Evolutionary conservation across 1,140 invertebrate species (phyloP).

Genomic region (Lordiphosa stackelbergi): DNA sequence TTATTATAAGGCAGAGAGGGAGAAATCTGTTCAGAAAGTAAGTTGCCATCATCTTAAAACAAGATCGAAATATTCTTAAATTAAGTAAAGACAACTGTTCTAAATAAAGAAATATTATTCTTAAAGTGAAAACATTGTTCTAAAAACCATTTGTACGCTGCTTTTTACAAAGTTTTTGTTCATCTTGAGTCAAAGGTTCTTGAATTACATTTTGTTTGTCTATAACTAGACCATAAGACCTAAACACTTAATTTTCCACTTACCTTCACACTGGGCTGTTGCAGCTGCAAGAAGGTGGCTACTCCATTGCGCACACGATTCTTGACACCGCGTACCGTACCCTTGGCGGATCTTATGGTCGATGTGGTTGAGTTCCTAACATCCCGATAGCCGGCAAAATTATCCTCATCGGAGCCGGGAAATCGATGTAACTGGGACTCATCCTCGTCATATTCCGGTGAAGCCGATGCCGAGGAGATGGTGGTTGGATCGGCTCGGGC

Average conservation of each 20-base stretch:
- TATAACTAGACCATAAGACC: too few relatives aligned
- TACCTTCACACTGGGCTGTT: conserved; percentile 84
- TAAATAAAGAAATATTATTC: too few relatives aligned
- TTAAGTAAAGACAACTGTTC: too few relatives aligned
- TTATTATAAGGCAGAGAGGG: too few relatives aligned
- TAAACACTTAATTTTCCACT: conserved; percentile 36
- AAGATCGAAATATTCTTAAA: too few relatives aligned
- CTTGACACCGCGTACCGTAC: conserved; percentile 94
- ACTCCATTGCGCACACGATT: conserved; percentile 96
- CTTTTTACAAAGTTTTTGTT: too few relatives aligned
- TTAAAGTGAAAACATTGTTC: too few relatives aligned
- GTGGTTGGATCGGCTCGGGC: conserved; percentile 73
- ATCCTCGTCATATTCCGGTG: conserved; percentile 17
- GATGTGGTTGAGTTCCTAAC: conserved; percentile 80
- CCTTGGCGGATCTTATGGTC: conserved; percentile 91
- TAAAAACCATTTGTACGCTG: too few relatives aligned
- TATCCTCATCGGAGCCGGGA: conserved; percentile 59
- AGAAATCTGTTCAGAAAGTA: too few relatives aligned
- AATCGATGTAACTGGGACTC: conserved; percentile 49
- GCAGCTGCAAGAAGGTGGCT: conserved; percentile 92
- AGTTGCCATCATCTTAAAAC: too few relatives aligned
- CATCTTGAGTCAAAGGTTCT: too few relatives aligned
- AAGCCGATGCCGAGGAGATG: conserved; percentile 48
- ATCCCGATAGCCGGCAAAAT: conserved; percentile 89
- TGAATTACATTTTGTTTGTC: too few relatives aligned